Conservation (phyloP, 2,113 vertebrate species). For the Lethenteron reissneri region DNA sequence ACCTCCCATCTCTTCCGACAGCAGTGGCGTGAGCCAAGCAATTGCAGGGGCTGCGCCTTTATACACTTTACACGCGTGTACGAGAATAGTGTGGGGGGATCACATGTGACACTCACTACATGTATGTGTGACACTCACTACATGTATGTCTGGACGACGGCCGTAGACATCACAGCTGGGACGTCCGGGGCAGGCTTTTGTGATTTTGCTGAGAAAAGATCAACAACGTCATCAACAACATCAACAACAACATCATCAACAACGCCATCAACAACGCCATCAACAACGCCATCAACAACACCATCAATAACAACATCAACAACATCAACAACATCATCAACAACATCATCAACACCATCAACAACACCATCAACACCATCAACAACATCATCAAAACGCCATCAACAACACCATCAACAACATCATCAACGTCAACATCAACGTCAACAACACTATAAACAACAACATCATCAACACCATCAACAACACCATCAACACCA, state of each 20-base stretch:
- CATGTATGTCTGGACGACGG: constrained; percentile 51
- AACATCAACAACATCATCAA: no score
- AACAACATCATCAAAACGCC: no score
- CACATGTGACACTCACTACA: constrained; percentile 1
- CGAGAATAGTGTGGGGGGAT: no score
- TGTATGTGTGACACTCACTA: constrained; percentile 52
- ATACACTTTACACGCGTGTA: no score
- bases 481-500: neutral
- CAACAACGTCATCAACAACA: neutral
- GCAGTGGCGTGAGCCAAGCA: neutral
- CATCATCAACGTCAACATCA: no score
- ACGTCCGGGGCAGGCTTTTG: constrained; percentile 26
- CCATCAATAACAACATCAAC: neutral
- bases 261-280: neutral
- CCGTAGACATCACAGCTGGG: constrained; percentile 38
- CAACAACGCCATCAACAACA: neutral
- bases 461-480: no score
- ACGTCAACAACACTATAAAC: no score
- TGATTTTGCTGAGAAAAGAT: constrained; percentile 14
- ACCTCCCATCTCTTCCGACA: neutral
- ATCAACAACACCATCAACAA: no score
- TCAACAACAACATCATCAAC: neutral
- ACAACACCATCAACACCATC: no score
- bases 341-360: no score
- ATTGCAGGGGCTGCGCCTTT: neutral